These are phyloP conservation scores for Glyphotaelius pellucidus DNA, from an alignment of 2,888 invertebrate genomes.

Conservation along the genomic window DNA sequence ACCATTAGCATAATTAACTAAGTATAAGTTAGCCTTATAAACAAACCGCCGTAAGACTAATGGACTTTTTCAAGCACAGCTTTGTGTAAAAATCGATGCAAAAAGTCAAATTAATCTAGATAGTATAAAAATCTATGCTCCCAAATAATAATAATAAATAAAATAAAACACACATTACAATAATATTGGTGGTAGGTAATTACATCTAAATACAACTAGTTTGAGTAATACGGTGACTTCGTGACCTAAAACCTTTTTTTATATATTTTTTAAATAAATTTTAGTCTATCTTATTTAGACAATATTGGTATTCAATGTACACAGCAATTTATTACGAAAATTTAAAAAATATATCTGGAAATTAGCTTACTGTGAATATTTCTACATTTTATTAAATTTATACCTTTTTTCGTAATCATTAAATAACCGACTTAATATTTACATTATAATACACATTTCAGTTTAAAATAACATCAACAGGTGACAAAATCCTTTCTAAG, in stretches of 20 bases:
- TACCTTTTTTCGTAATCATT: slow-evolving; percentile 21
- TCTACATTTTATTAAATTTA: slow-evolving; percentile 21
- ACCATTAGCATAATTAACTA: neutral
- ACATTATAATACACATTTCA: slow-evolving; percentile 44
- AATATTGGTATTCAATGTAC: slow-evolving; percentile 8
- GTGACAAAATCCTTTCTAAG: slow-evolving; percentile 44
- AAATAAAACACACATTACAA: neutral
- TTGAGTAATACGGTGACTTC: slow-evolving; percentile 11
- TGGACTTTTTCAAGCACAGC: slow-evolving; percentile 3
- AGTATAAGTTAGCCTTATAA: slow-evolving; percentile 1
- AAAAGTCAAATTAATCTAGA: slow-evolving; percentile 15
- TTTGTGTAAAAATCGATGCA: slow-evolving; percentile 7
- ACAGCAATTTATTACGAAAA: slow-evolving; percentile 35
- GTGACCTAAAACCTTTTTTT: slow-evolving; percentile 15
- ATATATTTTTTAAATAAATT: slow-evolving; percentile 6
- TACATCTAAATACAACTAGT: neutral
- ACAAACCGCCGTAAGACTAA: neutral
- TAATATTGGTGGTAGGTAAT: slow-evolving; percentile 12
- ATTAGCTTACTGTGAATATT: slow-evolving; percentile 23
- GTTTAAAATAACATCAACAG: slow-evolving; percentile 53
- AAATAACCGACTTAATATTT: slow-evolving; percentile 49
- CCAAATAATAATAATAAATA: neutral
- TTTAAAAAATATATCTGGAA: slow-evolving; percentile 46
- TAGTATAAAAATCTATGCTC: slow-evolving; percentile 17
- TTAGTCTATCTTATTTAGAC: neutral